Evolutionary conservation across 1,140 invertebrate genomes (phyloP).

Genomic region (Drosophila kurseongensis): DNA sequence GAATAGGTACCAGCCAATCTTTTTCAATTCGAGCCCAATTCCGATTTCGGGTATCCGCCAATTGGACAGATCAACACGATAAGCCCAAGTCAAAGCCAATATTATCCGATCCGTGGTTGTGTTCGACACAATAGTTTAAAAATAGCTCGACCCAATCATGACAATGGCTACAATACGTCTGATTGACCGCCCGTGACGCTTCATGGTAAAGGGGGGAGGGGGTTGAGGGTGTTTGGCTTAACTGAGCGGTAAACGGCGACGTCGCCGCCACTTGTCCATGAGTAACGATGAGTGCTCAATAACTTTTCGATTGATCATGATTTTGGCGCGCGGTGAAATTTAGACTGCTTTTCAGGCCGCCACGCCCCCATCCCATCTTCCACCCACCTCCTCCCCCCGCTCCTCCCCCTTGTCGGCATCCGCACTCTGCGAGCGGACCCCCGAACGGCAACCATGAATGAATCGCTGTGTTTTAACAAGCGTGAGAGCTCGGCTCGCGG

Average conservation of each 20-base stretch:
- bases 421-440: conserved; percentile 2
- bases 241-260: conserved; percentile 30
- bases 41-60: background rate
- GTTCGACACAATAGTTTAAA: conserved; percentile 62
- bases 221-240: background rate
- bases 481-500: conserved; percentile 9
- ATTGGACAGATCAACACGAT: conserved; percentile 42
- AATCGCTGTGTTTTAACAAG: conserved; percentile 40
- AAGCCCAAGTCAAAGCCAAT: background rate
- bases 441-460: conserved; percentile 50
- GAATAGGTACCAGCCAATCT: background rate
- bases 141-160: conserved; percentile 68
- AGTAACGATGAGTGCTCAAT: conserved; percentile 68
- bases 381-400: background rate
- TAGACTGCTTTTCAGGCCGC: conserved; percentile 17
- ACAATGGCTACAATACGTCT: background rate
- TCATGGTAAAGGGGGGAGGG: conserved; percentile 3
- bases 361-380: background rate
- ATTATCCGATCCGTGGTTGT: conserved; percentile 16
- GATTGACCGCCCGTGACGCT: background rate
- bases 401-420: background rate
- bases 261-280: conserved; percentile 39
- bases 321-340: conserved; percentile 66
- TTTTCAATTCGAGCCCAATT: background rate
- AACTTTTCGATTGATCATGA: conserved; percentile 68